phyloP scores from a whole-genome alignment of 1,140 invertebrate species.

The Armadillidium nasatum region DNA sequence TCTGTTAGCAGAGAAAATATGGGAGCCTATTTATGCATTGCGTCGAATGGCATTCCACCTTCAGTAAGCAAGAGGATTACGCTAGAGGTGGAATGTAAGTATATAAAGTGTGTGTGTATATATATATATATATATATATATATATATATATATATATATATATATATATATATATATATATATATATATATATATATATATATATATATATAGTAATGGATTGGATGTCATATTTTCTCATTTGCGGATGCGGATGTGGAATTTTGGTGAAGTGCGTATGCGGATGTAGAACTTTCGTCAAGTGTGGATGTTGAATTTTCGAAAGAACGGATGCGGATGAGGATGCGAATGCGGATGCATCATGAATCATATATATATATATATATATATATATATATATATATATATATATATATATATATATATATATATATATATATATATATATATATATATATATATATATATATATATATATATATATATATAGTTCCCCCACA shows the following conservation, averaged over 20 bases:
- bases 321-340: too few relatives aligned
- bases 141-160: neutral
- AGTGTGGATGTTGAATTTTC: too few relatives aligned
- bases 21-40: constrained; percentile 83
- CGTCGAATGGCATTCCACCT: constrained; percentile 77
- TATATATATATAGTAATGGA: too few relatives aligned
- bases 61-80: constrained; percentile 74
- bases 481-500: constrained; percentile 69
- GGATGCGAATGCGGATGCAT: too few relatives aligned
- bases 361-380: too few relatives aligned
- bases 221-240: too few relatives aligned
- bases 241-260: too few relatives aligned
- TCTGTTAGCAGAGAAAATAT: constrained; percentile 76
- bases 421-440: constrained; percentile 16
- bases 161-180: constrained; percentile 22
- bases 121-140: constrained; percentile 15
- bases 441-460: constrained; percentile 59
- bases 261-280: too few relatives aligned
- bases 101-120: too few relatives aligned
- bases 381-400: constrained; percentile 14
- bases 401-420: constrained; percentile 59
- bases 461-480: constrained; percentile 14
- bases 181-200: constrained; percentile 10
- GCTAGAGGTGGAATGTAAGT: constrained; percentile 76
- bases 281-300: too few relatives aligned